These are phyloP conservation scores for Melieria picta DNA, from an alignment of 2,888 invertebrate genomes.

Conservation along the genomic window DNA sequence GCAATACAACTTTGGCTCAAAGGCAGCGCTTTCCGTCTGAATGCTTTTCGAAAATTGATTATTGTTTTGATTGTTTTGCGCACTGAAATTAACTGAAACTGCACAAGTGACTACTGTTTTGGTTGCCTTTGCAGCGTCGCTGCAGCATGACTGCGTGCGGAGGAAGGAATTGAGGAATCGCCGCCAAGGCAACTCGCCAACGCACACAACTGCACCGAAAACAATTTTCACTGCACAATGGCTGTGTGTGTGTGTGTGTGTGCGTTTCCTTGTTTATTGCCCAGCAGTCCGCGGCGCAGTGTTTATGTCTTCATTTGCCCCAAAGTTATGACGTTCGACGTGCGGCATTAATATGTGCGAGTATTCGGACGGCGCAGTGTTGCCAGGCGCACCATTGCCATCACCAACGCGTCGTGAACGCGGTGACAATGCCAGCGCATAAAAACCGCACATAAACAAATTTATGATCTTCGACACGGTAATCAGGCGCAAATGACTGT, in stretches of 20 bases:
- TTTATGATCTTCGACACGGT: conserved; percentile 53
- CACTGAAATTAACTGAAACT: too few species aligned
- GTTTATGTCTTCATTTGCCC: conserved; percentile 62
- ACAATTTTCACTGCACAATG: not conserved
- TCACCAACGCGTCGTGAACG: not conserved
- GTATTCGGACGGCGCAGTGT: not conserved
- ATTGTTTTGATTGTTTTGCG: too few species aligned
- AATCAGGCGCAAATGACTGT: conserved; percentile 46
- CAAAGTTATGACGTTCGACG: conserved; percentile 53
- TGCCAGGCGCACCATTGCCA: not conserved
- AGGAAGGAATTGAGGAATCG: too few species aligned
- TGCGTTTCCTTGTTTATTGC: conserved; percentile 17
- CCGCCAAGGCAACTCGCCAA: too few species aligned
- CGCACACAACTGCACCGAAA: too few species aligned
- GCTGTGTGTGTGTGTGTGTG: conserved; percentile 12
- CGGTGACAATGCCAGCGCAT: conserved; percentile 41
- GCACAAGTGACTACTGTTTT: too few species aligned
- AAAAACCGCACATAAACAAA: conserved; percentile 39
- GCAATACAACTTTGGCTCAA: too few species aligned
- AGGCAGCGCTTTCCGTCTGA: too few species aligned
- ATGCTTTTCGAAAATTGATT: too few species aligned
- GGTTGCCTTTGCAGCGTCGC: too few species aligned
- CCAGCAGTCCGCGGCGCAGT: conserved; percentile 37
- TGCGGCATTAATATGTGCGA: conserved; percentile 9
- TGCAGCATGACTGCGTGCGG: too few species aligned